Conservation (phyloP, 2,113 vertebrate species). For the Phalacrocorax pelagicus region DNA sequence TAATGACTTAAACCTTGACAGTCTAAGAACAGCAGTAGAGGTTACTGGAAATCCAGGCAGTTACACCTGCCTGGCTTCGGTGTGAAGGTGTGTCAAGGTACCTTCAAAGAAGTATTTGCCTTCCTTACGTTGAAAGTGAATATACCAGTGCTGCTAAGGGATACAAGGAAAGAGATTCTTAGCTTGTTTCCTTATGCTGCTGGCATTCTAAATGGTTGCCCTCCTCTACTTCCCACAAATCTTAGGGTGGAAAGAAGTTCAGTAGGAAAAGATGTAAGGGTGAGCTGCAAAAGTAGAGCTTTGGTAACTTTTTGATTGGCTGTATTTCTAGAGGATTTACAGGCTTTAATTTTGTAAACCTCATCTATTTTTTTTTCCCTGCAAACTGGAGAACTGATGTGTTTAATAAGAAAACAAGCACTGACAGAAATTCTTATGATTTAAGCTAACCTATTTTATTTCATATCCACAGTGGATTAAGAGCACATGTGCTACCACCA, state of each 20-base stretch:
- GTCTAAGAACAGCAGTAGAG: not conserved
- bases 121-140: not conserved
- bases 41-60: not conserved
- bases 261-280: not conserved
- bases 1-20: not conserved
- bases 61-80: not conserved
- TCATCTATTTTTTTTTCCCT: not conserved
- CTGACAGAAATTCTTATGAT: not conserved
- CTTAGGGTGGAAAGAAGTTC: not conserved
- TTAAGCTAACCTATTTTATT: not conserved
- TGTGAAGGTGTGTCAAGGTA: not conserved
- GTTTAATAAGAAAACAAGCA: not conserved
- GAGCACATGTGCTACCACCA: not conserved
- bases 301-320: not conserved
- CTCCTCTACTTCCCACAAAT: not conserved
- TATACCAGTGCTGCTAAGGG: not conserved
- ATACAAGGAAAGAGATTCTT: not conserved
- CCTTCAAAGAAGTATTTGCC: not conserved
- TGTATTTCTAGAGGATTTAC: not conserved
- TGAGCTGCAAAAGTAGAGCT: not conserved
- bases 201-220: not conserved
- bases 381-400: not conserved
- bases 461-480: not conserved
- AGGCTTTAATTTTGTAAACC: not conserved
- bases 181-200: not conserved